These are phyloP conservation scores for Pomacea canaliculata DNA, from an alignment of 2,888 invertebrate species.

Conservation along the genomic window DNA sequence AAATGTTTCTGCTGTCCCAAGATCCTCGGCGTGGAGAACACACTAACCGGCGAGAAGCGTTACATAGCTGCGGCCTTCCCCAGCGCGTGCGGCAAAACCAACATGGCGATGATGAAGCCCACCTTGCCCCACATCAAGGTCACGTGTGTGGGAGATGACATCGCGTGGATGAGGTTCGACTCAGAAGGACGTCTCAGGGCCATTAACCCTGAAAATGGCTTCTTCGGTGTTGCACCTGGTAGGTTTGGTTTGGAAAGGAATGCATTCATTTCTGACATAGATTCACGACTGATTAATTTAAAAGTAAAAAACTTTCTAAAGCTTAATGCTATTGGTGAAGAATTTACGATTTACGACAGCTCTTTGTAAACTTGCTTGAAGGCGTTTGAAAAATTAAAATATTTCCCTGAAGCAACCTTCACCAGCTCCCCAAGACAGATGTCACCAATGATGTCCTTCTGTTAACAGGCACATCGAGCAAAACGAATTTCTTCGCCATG, in stretches of 20 bases:
- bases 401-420: no score
- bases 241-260: constrained; percentile 14
- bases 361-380: no score
- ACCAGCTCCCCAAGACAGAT: no score
- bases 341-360: no score
- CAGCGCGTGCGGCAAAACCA: constrained; percentile 98
- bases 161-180: constrained; percentile 83
- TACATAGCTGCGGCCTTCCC: constrained; percentile 99
- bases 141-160: constrained; percentile 88
- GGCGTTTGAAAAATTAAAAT: no score
- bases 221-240: constrained; percentile 98
- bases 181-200: constrained; percentile 85
- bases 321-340: no score
- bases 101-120: constrained; percentile 98
- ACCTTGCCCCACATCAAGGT: constrained; percentile 82
- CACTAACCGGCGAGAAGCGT: constrained; percentile 80
- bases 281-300: no score
- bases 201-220: constrained; percentile 98
- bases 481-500: constrained; percentile 98
- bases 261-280: no score
- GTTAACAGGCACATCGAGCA: constrained; percentile 78
- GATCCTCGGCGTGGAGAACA: constrained; percentile 95
- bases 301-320: no score
- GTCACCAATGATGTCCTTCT: not conserved
- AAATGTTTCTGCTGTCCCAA: constrained; percentile 64